These are phyloP conservation scores for Dilophus febrilis DNA, from an alignment of 2,888 invertebrate species.

Conservation along the genomic window DNA sequence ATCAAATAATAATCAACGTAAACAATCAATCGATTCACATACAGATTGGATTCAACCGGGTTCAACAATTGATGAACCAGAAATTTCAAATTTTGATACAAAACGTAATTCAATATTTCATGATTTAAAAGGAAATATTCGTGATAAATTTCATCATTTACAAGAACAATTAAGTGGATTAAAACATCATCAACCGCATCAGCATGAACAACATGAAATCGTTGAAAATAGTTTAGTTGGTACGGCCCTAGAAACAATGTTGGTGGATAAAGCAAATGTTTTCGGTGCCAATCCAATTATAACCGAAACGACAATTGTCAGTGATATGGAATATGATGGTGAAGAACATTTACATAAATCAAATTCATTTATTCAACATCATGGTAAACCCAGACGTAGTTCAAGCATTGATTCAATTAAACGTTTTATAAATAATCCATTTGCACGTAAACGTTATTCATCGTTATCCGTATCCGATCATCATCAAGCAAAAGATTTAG, in stretches of 20 bases:
- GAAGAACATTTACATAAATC: no score
- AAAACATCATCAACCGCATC: neutral
- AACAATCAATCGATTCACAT: neutral
- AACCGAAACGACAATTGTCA: no score
- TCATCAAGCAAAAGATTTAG: no score
- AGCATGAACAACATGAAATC: constrained; percentile 4
- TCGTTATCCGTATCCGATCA: no score
- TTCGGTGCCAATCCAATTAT: constrained; percentile 19
- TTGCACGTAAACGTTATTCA: no score
- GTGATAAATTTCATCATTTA: constrained; percentile 11
- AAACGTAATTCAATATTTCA: constrained; percentile 17
- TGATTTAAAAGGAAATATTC: constrained; percentile 18
- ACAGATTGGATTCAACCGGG: constrained; percentile 26
- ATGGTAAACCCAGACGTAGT: no score
- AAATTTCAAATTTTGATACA: constrained; percentile 7
- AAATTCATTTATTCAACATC: no score
- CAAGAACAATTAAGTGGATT: neutral
- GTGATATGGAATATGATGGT: no score
- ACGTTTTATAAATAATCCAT: no score
- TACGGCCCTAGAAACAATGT: constrained; percentile 25
- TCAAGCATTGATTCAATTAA: no score
- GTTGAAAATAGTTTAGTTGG: constrained; percentile 17
- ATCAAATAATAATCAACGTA: neutral
- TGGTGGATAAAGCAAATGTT: constrained; percentile 23
- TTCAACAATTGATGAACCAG: constrained; percentile 20